Conservation (phyloP, 2,113 vertebrate genomes). For the Xerus inauris region DNA sequence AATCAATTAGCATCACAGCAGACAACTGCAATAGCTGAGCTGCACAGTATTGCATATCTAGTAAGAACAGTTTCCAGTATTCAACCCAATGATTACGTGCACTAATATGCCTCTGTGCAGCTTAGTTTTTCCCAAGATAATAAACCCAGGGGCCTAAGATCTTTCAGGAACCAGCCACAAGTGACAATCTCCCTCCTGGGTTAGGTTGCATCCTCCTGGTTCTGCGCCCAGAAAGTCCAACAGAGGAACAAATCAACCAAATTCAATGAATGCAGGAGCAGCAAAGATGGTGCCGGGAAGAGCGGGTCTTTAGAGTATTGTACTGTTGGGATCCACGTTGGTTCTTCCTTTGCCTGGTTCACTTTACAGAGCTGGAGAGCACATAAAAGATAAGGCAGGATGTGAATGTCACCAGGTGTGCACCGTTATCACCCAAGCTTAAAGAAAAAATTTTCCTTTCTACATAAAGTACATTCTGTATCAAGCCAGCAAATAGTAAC, state of each 20-base stretch:
- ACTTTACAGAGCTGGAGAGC: not conserved
- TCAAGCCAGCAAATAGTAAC: not conserved
- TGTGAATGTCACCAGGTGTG: slow-evolving; percentile 47
- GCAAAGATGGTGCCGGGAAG: not conserved
- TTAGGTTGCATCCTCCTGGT: not conserved
- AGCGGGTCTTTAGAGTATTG: not conserved
- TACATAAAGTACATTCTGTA: not conserved
- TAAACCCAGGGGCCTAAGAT: not conserved
- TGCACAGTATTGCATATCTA: not conserved
- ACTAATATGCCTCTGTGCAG: not conserved
- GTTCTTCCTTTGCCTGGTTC: not conserved
- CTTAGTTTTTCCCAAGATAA: not conserved
- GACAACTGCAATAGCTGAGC: not conserved
- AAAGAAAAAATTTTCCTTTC: not conserved
- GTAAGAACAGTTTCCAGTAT: not conserved
- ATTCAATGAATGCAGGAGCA: not conserved
- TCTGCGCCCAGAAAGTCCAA: not conserved
- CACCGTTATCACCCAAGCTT: not conserved
- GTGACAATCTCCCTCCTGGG: not conserved
- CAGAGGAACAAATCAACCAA: not conserved
- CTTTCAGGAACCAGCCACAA: not conserved
- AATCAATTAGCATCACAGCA: not conserved
- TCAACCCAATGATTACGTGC: not conserved
- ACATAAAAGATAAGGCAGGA: not conserved
- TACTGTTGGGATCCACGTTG: not conserved